Evolutionary conservation across 2,113 vertebrate species (phyloP), one percentile per base, ranked within the genome.

Genomic region (Edolisoma coerulescens): DNA sequence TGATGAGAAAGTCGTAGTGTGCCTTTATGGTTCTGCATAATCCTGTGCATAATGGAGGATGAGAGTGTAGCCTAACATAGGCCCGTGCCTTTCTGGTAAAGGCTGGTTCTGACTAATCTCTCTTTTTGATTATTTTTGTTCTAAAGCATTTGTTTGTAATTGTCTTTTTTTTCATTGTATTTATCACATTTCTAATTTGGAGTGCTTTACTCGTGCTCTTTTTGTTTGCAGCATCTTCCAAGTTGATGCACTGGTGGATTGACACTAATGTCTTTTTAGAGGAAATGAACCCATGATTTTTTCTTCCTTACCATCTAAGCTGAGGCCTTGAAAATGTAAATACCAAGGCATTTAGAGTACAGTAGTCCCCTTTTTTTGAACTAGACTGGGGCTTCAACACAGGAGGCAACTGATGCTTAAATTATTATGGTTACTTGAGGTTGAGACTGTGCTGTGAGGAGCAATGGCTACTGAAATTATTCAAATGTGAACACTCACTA

Each of bases 1-100:
- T 1, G 5, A 70, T 1, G 1, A 52, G 53, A 24, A 37, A 14
- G 53, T 45, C 0, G 2, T 1, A 3, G 12, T 0, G 1, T 78
- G 32, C 60, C 33, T 37, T 61, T 30, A 7, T 42, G 0, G 0
- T 39, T 13, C 59, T 3, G 2, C 32, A 4, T 78, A 42, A 28
- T 52, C 42, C 22, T 6, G 10, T 45, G 44, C 21, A 7, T 17
- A 73, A 70, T n/a, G 56, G 21, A 65, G 61, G 32, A n/a, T 44
- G 14, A 74, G 20, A 44, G 13, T 26, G 49, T 64, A 87, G 21
- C 7, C 39, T 52, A 24, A 22, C 0, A 1, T 41, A 77, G 37
- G 20, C 49, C 30, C 1, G 0, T 84, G 16, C 41, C 44, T 39
- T 79, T 82, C 42, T 82, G 42, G 33, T 87, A 41, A 60, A 84